phyloP scores from a whole-genome alignment of 2,888 invertebrate species.

The Drosophila pseudotalamancana region DNA sequence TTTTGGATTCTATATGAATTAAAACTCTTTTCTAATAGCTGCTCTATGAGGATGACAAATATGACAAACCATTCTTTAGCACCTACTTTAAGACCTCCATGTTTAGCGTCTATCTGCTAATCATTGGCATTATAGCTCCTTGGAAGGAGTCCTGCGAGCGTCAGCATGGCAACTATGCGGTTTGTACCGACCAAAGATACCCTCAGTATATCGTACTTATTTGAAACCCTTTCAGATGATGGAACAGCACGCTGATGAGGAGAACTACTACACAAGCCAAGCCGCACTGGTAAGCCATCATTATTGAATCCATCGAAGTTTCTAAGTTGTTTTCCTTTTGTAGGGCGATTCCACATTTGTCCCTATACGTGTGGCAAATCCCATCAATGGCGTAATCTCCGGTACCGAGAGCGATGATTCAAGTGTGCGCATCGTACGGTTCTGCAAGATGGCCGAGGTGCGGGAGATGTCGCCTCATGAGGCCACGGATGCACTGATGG shows the following conservation, averaged over 20 bases:
- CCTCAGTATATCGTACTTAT: not conserved
- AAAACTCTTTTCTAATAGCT: slow-evolving; percentile 86
- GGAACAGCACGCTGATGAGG: slow-evolving; percentile 91
- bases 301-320: not conserved
- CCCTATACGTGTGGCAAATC: slow-evolving; percentile 88
- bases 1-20: not conserved
- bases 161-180: slow-evolving; percentile 89
- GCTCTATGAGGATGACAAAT: slow-evolving; percentile 92
- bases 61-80: slow-evolving; percentile 97
- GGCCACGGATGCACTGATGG: slow-evolving; percentile 96
- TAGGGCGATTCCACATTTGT: slow-evolving; percentile 97
- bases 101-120: slow-evolving; percentile 95
- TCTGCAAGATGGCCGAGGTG: slow-evolving; percentile 94
- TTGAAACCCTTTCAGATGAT: slow-evolving; percentile 86
- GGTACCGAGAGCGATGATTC: slow-evolving; percentile 94
- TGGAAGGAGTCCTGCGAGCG: slow-evolving; percentile 93
- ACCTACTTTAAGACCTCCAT: slow-evolving; percentile 98
- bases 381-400: slow-evolving; percentile 84
- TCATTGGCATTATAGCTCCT: slow-evolving; percentile 94
- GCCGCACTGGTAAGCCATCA: slow-evolving; percentile 75
- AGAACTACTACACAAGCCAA: slow-evolving; percentile 90
- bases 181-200: slow-evolving; percentile 82
- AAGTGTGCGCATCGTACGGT: slow-evolving; percentile 93
- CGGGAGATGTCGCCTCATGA: slow-evolving; percentile 95
- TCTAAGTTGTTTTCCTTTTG: slow-evolving; percentile 41